phyloP scores from a whole-genome alignment of 2,888 invertebrate genomes.

The Brachyopa scutellaris region DNA sequence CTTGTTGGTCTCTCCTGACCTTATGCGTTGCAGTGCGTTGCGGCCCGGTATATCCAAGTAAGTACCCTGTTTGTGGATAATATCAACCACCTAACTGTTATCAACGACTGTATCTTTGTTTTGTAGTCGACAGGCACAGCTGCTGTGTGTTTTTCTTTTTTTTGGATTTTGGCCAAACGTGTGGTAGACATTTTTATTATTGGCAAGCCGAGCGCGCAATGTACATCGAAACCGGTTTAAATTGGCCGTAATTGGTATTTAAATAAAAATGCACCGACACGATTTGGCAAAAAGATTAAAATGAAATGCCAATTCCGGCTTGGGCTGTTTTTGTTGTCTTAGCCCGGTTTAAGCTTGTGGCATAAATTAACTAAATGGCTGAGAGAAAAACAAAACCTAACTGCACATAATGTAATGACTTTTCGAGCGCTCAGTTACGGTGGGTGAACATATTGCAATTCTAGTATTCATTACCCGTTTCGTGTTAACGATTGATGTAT shows the following conservation, averaged over 20 bases:
- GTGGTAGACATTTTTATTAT: conserved; percentile 49
- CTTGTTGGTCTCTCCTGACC: conserved; percentile 76
- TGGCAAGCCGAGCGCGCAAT: conserved; percentile 43
- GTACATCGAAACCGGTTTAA: conserved; percentile 57
- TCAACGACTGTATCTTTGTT: no score
- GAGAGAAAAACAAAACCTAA: conserved; percentile 39
- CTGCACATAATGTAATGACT: conserved; percentile 49
- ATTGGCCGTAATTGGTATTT: conserved; percentile 54
- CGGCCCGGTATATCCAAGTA: conserved; percentile 80
- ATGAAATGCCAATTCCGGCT: conserved; percentile 59
- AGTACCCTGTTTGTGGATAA: conserved; percentile 73
- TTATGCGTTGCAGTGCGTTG: conserved; percentile 78
- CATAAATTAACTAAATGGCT: conserved; percentile 52
- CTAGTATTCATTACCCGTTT: not conserved
- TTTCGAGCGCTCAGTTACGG: conserved; percentile 47
- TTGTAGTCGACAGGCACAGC: no score
- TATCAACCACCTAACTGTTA: conserved; percentile 45
- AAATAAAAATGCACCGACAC: conserved; percentile 9
- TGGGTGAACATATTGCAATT: conserved; percentile 26
- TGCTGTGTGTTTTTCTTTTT: no score
- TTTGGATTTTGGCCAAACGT: conserved; percentile 63
- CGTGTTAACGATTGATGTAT: conserved; percentile 13
- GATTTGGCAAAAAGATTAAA: conserved; percentile 10
- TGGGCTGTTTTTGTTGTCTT: conserved; percentile 40
- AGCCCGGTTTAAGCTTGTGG: conserved; percentile 29